Conservation (phyloP, 2,888 invertebrate species). For the Callinectes sapidus region DNA sequence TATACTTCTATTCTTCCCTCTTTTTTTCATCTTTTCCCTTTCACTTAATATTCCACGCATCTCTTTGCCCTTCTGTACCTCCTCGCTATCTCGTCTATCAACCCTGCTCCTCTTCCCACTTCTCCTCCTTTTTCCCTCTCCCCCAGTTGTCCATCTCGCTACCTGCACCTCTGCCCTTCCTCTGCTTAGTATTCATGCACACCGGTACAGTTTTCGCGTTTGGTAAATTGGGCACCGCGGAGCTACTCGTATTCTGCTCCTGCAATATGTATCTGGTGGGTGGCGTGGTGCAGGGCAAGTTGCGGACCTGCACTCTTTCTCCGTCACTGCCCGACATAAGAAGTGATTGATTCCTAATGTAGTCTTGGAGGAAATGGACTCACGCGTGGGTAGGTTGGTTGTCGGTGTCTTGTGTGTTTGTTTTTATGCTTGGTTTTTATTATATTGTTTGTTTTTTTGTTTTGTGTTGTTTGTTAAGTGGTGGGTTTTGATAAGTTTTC, state of each 20-base stretch:
- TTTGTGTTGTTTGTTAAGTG: no score
- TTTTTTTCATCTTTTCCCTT: background rate
- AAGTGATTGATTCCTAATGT: background rate
- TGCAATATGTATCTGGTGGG: background rate
- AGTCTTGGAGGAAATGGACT: no score
- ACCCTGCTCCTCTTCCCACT: background rate
- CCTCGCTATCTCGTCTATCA: background rate
- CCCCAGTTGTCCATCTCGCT: background rate
- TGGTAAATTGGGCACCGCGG: background rate
- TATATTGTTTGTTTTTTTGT: no score
- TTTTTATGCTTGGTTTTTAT: no score
- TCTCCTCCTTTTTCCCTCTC: background rate
- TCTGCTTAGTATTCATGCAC: slow-evolving; percentile 21
- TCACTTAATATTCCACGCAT: background rate
- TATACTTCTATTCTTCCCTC: background rate
- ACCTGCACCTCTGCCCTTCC: background rate
- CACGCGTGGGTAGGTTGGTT: no score
- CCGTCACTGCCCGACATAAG: background rate
- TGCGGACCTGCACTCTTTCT: background rate
- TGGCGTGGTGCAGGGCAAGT: background rate
- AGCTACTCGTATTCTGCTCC: background rate
- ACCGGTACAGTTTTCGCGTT: slow-evolving; percentile 21
- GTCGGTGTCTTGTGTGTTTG: no score
- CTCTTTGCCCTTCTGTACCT: background rate
- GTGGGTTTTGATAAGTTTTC: no score